Conservation (phyloP, 2,888 invertebrate species). For the Caenorhabditis doughertyi region DNA sequence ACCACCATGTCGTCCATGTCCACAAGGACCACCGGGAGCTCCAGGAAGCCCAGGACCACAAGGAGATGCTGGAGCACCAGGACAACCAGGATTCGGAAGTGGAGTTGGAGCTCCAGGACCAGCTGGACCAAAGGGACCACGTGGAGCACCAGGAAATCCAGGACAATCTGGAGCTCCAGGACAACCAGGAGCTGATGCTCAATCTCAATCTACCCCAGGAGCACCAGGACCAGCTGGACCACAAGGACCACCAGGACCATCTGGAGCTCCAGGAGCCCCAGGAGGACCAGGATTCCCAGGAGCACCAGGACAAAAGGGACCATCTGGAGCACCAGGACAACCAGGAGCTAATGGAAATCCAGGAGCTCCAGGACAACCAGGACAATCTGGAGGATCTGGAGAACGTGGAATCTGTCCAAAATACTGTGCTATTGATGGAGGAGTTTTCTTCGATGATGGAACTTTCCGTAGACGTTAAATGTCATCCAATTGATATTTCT, state of each 20-base stretch:
- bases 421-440: constrained; percentile 81
- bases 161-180: constrained; percentile 68
- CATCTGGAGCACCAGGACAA: constrained; percentile 69
- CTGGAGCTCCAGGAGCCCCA: constrained; percentile 69
- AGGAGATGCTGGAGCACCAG: constrained; percentile 67
- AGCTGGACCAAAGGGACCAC: constrained; percentile 72
- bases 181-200: constrained; percentile 65
- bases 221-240: constrained; percentile 70
- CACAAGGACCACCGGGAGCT: constrained; percentile 69
- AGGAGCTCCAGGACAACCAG: constrained; percentile 71
- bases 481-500: background rate
- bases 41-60: constrained; percentile 73
- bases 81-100: constrained; percentile 71
- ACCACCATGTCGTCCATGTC: constrained; percentile 72
- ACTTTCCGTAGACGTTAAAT: constrained; percentile 61
- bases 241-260: constrained; percentile 66
- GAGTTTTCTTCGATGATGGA: constrained; percentile 81
- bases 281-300: constrained; percentile 69
- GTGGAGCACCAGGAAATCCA: constrained; percentile 74
- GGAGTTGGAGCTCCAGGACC: constrained; percentile 67
- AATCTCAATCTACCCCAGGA: constrained; percentile 55
- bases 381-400: constrained; percentile 72
- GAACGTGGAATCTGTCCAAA: constrained; percentile 81
- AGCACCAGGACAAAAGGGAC: constrained; percentile 71
- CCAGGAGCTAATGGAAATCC: constrained; percentile 68